These are phyloP conservation scores for Calyptomena viridis DNA, from an alignment of 2,113 vertebrate genomes.

Conservation along the genomic window DNA sequence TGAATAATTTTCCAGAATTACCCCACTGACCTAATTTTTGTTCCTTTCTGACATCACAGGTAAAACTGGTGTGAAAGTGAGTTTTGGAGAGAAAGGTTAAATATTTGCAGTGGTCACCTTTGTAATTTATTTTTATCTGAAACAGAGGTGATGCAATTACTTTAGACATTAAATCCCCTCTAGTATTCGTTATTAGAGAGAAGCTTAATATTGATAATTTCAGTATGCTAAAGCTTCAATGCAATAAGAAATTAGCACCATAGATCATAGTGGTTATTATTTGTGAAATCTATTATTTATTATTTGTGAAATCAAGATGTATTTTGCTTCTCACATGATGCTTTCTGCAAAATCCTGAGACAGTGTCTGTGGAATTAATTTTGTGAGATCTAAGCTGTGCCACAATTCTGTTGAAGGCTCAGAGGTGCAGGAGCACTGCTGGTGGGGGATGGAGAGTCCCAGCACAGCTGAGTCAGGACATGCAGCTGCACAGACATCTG, in stretches of 20 bases:
- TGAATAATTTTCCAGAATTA: background rate
- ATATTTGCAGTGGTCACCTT: background rate
- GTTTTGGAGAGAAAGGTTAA: background rate
- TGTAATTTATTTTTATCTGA: background rate
- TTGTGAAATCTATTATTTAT: background rate
- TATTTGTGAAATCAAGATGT: background rate
- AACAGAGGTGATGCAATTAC: background rate
- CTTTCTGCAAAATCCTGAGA: background rate
- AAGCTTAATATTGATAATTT: background rate
- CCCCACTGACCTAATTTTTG: background rate
- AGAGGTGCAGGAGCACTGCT: fast-evolving
- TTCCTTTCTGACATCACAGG: background rate
- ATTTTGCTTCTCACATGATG: background rate
- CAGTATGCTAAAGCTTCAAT: background rate
- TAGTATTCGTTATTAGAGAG: background rate
- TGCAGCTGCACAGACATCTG: background rate
- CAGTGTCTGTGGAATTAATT: background rate
- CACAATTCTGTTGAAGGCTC: fast-evolving
- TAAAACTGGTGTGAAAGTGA: background rate
- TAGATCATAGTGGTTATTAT: background rate
- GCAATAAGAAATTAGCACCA: background rate
- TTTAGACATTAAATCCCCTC: background rate
- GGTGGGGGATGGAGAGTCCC: background rate
- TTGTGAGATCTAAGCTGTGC: background rate
- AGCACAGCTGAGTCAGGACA: background rate